Evolutionary conservation across 1,140 invertebrate genomes (phyloP).

Genomic region (Metaphire vulgaris): DNA sequence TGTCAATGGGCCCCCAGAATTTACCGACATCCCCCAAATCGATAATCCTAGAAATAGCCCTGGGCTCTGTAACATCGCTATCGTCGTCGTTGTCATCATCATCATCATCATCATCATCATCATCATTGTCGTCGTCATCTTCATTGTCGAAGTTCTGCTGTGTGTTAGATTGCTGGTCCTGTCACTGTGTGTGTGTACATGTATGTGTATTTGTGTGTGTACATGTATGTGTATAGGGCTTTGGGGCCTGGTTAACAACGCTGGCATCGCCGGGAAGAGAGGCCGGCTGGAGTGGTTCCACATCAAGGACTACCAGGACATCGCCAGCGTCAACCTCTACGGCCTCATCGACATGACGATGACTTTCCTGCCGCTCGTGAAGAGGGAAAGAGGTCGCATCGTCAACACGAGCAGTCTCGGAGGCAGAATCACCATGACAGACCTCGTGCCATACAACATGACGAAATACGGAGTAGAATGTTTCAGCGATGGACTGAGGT

Average conservation of each 20-base stretch:
- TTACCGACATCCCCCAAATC: not conserved
- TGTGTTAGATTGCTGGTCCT: not conserved
- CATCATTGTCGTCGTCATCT: not conserved
- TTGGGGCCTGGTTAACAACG: constrained; percentile 9
- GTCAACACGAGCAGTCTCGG: not conserved
- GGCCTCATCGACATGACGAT: constrained; percentile 8
- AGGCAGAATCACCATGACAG: not conserved
- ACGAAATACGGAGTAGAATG: constrained; percentile 3
- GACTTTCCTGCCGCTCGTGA: constrained; percentile 9
- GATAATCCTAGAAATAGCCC: no score
- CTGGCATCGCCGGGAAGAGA: constrained; percentile 12
- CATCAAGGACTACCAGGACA: not conserved
- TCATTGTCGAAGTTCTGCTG: not conserved
- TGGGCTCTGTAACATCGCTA: not conserved
- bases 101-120: constrained; percentile 3
- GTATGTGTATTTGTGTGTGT: not conserved
- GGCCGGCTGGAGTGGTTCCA: constrained; percentile 1
- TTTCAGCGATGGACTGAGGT: constrained; percentile 9
- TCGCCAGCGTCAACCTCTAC: not conserved
- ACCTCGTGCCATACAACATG: not conserved
- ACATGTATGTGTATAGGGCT: not conserved
- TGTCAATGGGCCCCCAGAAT: not conserved
- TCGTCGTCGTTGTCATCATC: not conserved
- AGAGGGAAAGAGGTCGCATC: not conserved
- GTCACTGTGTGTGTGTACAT: not conserved